Evolutionary conservation across 2,113 vertebrate species (phyloP), one percentile per base, ranked within the genome.

Genomic region (Erythrocercus mccallii): DNA sequence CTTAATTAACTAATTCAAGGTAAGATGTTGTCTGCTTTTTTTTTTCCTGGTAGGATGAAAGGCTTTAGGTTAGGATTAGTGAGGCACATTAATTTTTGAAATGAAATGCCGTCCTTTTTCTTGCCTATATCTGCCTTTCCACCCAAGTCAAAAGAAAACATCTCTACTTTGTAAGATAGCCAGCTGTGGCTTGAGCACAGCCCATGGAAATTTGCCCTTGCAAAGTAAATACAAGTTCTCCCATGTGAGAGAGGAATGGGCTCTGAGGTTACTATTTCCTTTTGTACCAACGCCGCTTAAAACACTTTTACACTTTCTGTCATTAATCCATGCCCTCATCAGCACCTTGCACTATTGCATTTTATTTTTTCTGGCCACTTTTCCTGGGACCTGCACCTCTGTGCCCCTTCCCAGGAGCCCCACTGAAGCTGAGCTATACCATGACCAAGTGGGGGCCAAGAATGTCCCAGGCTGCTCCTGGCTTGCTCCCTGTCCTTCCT

Each of bases 1-100:
- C 24, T 91, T 60, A 91, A 81, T 92, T 95, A 95, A 61, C 70
- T 94, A 85, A 97, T 87, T 92, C 71, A 95, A 82, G 90, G 81
- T 58, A 77, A 76, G 78, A 69, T 57, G 38, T 3, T 82, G 62
- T 37, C 65, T 86, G 31, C 4, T 77, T 66, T 47, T 16, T 54
- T 87, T 68, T 71, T 77, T 66, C 73, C 44, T 53, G 44, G 40
- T 72, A 92, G 69, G 90, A 94, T 89, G 64, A 93, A 93, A 88
- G 33, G 74, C 58, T 95, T 85, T 95, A 85, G 31, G 9, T 33
- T 58, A 84, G 82, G 87, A 88, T 94, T 94, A 85, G 62, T 64
- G 54, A 88, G 30, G 27, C 10, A 53, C 31, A 91, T 54, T 76
- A 50, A 91, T 92, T 95, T 94, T 70, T 81, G 42, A 82, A 90